Evolutionary conservation across 1,140 invertebrate genomes (phyloP), one percentile per base, ranked within the genome.

Genomic region (Potamilus streckersoni): DNA sequence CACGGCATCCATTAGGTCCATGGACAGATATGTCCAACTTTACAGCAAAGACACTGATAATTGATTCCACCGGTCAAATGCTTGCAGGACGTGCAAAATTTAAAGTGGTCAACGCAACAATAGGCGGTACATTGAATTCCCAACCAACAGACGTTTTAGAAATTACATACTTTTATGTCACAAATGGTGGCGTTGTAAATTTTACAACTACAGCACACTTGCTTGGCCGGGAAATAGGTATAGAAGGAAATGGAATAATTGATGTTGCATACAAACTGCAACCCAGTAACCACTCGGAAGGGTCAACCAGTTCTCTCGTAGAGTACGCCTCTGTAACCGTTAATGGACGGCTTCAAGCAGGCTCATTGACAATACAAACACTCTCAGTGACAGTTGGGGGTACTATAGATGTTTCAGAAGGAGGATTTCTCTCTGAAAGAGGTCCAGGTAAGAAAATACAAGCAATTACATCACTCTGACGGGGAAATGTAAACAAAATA

Each of bases 371-470:
- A n/a, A 68, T 83, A n/a, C 66, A 73, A 20, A 64, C 80, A 16
- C 11, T 49, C 38, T 49, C 38, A 49, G 59, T 84, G 66, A 74
- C 60, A n/a, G 74, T 84, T 15, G 73, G 69, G 11, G 74, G 78
- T 15, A 73, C 69, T 16, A n/a, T 84, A 56, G 83, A 84, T 70
- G 73, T 81, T n/a, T 77, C 70, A 0, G 78, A 74, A 61, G 81
- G 83, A 63, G 83, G 83, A 14, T 82, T 80, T 66, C 61, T 79
- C 6, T 68, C 68, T 66, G 73, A 79, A 27, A 73, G 76, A 16
- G 83, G 83, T 62, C 80, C 82, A 73, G 83, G 83, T 85, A 73
- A 71, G 69, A 69, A 27, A 49, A 49, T 49, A 49, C 6, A 49
- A 49, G 38, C 11, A 11, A 49, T 49, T 49, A 49, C 1, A 49